These are phyloP conservation scores for Tinea pellionella DNA, from an alignment of 2,888 invertebrate species.

Conservation along the genomic window DNA sequence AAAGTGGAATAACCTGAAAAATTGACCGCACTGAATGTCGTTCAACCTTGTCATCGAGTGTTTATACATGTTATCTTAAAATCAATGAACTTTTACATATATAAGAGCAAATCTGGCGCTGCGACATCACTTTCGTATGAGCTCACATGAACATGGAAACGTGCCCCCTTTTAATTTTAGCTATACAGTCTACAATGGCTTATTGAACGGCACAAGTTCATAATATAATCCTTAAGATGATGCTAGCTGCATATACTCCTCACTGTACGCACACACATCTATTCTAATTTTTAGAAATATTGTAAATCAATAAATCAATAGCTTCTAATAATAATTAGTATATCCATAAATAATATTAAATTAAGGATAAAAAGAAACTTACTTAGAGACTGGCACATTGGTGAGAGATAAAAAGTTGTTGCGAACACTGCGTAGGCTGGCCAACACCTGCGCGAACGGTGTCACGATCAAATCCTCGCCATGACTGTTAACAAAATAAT, in stretches of 20 bases:
- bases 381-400: slow-evolving; percentile 90
- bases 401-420: slow-evolving; percentile 98
- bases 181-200: no score
- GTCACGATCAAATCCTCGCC: slow-evolving; percentile 99
- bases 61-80: background rate
- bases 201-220: no score
- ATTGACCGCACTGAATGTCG: background rate
- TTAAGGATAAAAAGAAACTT: slow-evolving; percentile 61
- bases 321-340: no score
- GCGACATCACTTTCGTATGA: no score
- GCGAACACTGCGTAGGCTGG: slow-evolving; percentile 97
- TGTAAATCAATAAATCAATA: no score
- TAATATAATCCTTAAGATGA: no score
- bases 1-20: background rate
- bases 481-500: slow-evolving; percentile 74
- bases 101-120: no score
- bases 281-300: no score
- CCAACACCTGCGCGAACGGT: slow-evolving; percentile 99
- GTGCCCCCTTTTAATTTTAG: no score
- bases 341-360: no score
- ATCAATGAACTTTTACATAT: background rate
- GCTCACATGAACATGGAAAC: no score
- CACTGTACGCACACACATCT: background rate
- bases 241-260: no score
- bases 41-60: background rate